Evolutionary conservation across 2,797 vertebrate genomes (phyloP).

Genomic region (Crypturellus tataupa): DNA sequence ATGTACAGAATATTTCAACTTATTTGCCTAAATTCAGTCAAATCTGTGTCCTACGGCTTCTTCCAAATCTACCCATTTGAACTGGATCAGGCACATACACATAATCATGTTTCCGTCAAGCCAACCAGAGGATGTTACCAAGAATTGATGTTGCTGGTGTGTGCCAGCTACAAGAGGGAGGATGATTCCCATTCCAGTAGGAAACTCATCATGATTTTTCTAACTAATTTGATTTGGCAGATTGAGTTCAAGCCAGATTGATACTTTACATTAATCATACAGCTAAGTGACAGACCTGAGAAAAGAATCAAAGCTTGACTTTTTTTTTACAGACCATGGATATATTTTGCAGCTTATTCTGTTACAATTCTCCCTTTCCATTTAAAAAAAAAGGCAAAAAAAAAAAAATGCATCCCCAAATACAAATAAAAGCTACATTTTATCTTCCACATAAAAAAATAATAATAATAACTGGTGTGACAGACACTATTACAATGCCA

Average conservation of each 20-base stretch:
- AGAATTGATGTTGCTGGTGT: neutral
- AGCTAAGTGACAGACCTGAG: neutral
- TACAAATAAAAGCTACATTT: neutral
- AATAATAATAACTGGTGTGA: neutral
- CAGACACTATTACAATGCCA: neutral
- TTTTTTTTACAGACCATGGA: neutral
- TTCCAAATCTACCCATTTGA: neutral
- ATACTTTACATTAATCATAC: constrained; percentile 28
- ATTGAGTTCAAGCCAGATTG: neutral
- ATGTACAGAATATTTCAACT: too few relatives aligned
- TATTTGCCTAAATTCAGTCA: neutral
- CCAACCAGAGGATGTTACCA: rapidly evolving
- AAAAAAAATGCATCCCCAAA: neutral
- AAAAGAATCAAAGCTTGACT: constrained; percentile 24
- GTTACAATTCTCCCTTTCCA: neutral
- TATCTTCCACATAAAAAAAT: neutral
- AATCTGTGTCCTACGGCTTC: neutral
- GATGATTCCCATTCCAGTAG: neutral
- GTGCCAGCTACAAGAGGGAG: neutral
- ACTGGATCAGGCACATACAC: neutral
- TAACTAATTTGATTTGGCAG: constrained; percentile 29
- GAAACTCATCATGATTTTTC: neutral
- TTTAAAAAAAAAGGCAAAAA: neutral
- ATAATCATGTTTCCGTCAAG: neutral
- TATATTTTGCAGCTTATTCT: neutral